Base-by-base conservation (phyloP, 64 coral and sea anemone species). In the Orbicella faveolata region DNA sequence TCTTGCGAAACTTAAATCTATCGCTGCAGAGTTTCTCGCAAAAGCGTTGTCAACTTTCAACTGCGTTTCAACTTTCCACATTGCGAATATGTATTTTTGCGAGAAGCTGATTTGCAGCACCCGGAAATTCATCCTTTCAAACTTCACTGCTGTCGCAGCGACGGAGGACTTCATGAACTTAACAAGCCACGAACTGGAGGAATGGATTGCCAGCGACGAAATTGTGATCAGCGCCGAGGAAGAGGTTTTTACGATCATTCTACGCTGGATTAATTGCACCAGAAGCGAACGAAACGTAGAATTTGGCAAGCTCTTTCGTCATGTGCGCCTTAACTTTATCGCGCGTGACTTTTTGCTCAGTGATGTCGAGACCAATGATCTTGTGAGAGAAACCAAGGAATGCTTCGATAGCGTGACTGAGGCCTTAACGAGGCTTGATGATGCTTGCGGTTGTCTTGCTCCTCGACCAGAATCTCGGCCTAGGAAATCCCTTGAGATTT, bases 161-260 rank as follows among this genome's bases (percentile, higher is more conserved):
- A 90, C 88, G 15, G 20, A 19, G 25, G 57, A 69, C 12, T 81
- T 81, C 25, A 39, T 48, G 12, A 78, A 80, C 18, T 70, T 80
- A 30, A 14, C 64, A 16, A 63, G 64, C 11, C 9, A 39, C 34
- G 75, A 81, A 34, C 21, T 90, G 34, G 53, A 80, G 53, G 74
- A 90, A 81, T 73, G 78, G 39, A 8, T 90, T 48, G 64, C 88
- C 26, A 81, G 75, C 62, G 88, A 80, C 51, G 67, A 90, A 44
- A 64, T 90, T 34, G 88, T 90, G 36, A 39, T 90, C 23, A 79
- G 68, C 17, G 76, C 64, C 25, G 88, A 90, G 52, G 67, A 53
- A 33, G 77, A 90, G 41, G 77, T 81, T 14, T 44, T 90, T 11
- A 78, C 63, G 6, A 39, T 78, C 20, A 63, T 90, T 34, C 25